Evolutionary conservation across 2,888 invertebrate genomes (phyloP).

Genomic region (Microctonus hyperodae): DNA sequence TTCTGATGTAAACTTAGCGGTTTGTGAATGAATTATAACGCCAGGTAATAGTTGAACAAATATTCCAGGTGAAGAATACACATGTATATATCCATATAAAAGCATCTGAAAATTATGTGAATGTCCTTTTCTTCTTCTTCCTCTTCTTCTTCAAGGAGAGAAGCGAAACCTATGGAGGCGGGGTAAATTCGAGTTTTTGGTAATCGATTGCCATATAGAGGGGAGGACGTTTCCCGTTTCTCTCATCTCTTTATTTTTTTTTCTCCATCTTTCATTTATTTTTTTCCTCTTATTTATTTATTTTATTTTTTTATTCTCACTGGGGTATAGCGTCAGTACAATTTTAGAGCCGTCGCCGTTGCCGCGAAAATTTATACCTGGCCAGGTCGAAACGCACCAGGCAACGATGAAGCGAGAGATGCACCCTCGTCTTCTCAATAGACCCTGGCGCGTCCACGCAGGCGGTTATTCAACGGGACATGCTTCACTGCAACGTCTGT

Average conservation of each 20-base stretch:
- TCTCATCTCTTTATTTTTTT: conserved; percentile 29
- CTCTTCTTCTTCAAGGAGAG: conserved; percentile 8
- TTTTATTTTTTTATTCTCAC: neutral
- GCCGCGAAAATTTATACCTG: conserved; percentile 57
- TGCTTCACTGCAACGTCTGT: conserved; percentile 46
- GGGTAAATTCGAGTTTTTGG: conserved; percentile 29
- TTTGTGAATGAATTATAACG: conserved; percentile 2
- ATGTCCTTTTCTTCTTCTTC: conserved; percentile 5
- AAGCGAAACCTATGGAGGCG: conserved; percentile 19
- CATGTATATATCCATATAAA: conserved; percentile 1
- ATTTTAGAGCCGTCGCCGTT: conserved; percentile 48
- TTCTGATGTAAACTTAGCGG: conserved; percentile 4
- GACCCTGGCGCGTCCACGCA: conserved; percentile 32
- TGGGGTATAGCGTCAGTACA: conserved; percentile 20
- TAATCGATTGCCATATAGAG: conserved; percentile 42
- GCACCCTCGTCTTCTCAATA: conserved; percentile 40
- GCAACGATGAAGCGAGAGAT: conserved; percentile 32
- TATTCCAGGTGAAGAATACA: conserved; percentile 3
- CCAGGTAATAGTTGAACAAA: conserved; percentile 6
- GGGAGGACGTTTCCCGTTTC: conserved; percentile 39
- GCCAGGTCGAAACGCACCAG: conserved; percentile 38
- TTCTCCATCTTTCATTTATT: neutral
- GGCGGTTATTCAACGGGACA: conserved; percentile 52
- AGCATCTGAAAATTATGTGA: conserved; percentile 9
- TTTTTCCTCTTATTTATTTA: neutral